A percentile compares a stretch with the other conserved stretches of the same genome.
phyloP scores from a whole-genome alignment of 1,140 invertebrate genomes.

The Orchestia grillus region DNA sequence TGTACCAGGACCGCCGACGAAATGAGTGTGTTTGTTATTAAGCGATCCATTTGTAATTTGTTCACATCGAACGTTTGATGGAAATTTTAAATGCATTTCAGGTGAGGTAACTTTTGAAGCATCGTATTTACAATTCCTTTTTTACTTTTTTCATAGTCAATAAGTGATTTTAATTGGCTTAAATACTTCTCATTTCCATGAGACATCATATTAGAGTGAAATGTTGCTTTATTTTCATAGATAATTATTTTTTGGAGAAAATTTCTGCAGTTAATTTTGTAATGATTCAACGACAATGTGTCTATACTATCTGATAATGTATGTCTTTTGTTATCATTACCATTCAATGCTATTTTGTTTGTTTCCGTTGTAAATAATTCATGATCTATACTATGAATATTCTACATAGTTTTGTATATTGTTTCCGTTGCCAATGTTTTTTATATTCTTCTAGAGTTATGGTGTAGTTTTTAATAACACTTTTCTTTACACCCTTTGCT shows the following conservation, averaged over 20 bases:
- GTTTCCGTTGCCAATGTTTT: too few species aligned
- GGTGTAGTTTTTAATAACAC: not conserved
- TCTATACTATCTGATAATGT: too few species aligned
- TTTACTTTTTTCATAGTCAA: too few species aligned
- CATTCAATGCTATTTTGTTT: not conserved
- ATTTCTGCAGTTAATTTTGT: too few species aligned
- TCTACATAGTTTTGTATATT: too few species aligned
- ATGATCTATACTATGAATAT: not conserved
- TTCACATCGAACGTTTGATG: slow-evolving; percentile 14
- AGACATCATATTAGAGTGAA: not conserved
- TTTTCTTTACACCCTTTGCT: slow-evolving; percentile 10
- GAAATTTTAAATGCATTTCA: slow-evolving; percentile 5
- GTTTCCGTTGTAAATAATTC: not conserved
- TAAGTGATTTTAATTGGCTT: not conserved
- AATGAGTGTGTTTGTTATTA: not conserved
- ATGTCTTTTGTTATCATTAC: not conserved
- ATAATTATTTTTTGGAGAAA: too few species aligned
- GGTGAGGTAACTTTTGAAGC: not conserved
- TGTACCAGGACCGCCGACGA: not conserved
- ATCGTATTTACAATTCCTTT: not conserved
- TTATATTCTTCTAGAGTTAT: too few species aligned
- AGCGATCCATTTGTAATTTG: not conserved
- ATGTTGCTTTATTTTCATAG: not conserved
- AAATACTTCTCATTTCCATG: not conserved
- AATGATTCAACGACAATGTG: too few species aligned